phyloP scores from a whole-genome alignment of 2,888 invertebrate species.

The Thysanoteuthis rhombus region DNA sequence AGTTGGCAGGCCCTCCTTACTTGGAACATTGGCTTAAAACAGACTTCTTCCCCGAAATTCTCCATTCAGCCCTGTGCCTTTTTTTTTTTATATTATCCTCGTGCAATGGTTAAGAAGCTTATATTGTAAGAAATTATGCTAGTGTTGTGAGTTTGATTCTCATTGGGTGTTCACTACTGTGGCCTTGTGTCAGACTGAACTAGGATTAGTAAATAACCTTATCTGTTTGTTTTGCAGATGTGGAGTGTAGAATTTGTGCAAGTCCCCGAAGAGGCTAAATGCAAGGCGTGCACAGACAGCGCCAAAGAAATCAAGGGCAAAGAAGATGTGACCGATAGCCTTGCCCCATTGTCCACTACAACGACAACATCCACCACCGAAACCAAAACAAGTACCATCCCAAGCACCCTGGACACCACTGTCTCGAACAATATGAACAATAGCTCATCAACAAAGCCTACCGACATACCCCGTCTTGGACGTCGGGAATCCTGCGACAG shows the following conservation, averaged over 20 bases:
- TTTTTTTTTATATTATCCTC: too few relatives aligned
- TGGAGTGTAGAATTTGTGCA: slow-evolving; percentile 96
- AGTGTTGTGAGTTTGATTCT: too few relatives aligned
- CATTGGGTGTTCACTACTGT: not conserved
- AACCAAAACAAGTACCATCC: slow-evolving; percentile 32
- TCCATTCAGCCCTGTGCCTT: too few relatives aligned
- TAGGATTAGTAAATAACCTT: not conserved
- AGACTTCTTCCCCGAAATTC: too few relatives aligned
- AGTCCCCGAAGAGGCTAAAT: slow-evolving; percentile 75
- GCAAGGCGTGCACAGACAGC: slow-evolving; percentile 31
- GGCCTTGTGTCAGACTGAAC: not conserved
- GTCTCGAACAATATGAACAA: slow-evolving; percentile 36
- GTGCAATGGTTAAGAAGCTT: too few relatives aligned
- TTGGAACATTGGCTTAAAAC: too few relatives aligned
- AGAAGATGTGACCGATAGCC: slow-evolving; percentile 33
- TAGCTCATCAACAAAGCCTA: slow-evolving; percentile 38
- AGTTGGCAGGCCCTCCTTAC: too few relatives aligned
- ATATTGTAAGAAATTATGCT: too few relatives aligned
- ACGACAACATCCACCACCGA: slow-evolving; percentile 36
- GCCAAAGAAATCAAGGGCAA: slow-evolving; percentile 32
- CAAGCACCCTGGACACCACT: slow-evolving; percentile 28
- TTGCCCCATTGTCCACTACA: slow-evolving; percentile 32
- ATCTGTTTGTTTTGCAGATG: slow-evolving; percentile 76
- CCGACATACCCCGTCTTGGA: slow-evolving; percentile 37
- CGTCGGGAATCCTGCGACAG: slow-evolving; percentile 47